A percentile compares a stretch with the other conserved stretches of the same genome.
Evolutionary conservation across 30 jellyfish, hydroid and myxozoan genomes (phyloP).

Genomic region (Pelagia noctiluca): DNA sequence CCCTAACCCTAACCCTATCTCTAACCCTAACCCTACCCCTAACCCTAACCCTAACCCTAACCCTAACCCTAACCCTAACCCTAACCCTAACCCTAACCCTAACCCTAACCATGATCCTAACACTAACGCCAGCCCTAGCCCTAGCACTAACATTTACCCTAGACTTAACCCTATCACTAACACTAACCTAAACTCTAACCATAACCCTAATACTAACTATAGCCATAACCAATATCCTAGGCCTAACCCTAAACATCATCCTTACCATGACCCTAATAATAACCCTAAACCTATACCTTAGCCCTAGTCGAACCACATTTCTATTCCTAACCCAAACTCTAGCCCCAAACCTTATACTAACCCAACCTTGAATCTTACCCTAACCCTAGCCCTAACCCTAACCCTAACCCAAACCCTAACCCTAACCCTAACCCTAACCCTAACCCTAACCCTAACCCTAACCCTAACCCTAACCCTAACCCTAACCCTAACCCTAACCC

Average conservation of each 20-base stretch:
- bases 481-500: slow-evolving; percentile 22
- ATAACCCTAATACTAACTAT: not conserved
- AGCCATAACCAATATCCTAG: not conserved
- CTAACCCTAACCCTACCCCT: no score
- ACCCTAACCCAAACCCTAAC: slow-evolving; percentile 19
- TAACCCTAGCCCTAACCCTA: no score
- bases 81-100: slow-evolving; percentile 22
- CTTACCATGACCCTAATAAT: slow-evolving; percentile 2
- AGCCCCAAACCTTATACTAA: slow-evolving; percentile 5
- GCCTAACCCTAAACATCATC: slow-evolving; percentile 7
- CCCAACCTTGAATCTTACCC: not conserved
- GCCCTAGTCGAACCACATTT: no score
- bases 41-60: no score
- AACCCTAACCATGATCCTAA: slow-evolving; percentile 20
- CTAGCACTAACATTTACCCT: slow-evolving; percentile 4
- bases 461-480: slow-evolving; percentile 21
- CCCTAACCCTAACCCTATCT: no score
- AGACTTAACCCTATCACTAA: slow-evolving; percentile 5
- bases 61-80: slow-evolving; percentile 22
- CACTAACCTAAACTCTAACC: no score
- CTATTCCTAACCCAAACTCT: slow-evolving; percentile 10
- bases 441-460: slow-evolving; percentile 20
- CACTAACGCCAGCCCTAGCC: no score
- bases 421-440: slow-evolving; percentile 22
- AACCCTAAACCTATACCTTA: slow-evolving; percentile 15